Base-by-base conservation (phyloP, 2,113 vertebrate species). In the Hippocampus barbouri region DNA sequence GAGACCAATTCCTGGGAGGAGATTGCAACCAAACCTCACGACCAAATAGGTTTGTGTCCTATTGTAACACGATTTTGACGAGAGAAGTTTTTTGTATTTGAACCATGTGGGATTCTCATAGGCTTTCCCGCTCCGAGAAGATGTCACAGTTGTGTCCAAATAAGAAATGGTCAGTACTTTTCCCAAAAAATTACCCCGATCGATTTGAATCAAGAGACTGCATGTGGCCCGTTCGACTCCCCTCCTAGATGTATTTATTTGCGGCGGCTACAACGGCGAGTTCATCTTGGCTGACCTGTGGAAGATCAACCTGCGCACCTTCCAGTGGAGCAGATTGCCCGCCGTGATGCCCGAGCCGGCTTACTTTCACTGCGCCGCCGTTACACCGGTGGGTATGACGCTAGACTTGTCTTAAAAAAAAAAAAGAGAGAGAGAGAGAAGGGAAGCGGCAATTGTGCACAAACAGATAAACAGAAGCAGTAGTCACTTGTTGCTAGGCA, bases 1-100 rank as follows among this genome's bases (percentile, higher is more conserved):
- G 97, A 99, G 91, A 98, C 96, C 10, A 98, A 98, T 86, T 96
- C 95, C 18, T 99, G 97, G 97, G 97, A 99, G 77, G 97, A 98
- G 87, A 97, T 99, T 27, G 73, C 92, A 71, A 98, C 97, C 0
- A 98, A 95, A 87, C 96, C 96, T 66, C 95, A 99, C 47, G 96
- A 96, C 77, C 96, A 97, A 93, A 94, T 97, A 78, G 97, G 97
- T 97, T 84, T 89, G 72, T 71, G 86, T 72, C 1, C 71, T 5
- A 21, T 27, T 15, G 15, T 2, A 41, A 14, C 40, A 16, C 18
- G 2, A 60, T 66, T 66, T 47, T 38, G 7, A 66, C n/a, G 1
- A 1, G 14, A 27, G 41, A 27, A 8, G 16, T 27, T 34, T 27
- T 34, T 16, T 54, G 0, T 69, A 67, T 54, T 76, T 69, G 71